These are phyloP conservation scores for Bathynomus jamesi DNA, from an alignment of 1,140 invertebrate species.

Conservation along the genomic window DNA sequence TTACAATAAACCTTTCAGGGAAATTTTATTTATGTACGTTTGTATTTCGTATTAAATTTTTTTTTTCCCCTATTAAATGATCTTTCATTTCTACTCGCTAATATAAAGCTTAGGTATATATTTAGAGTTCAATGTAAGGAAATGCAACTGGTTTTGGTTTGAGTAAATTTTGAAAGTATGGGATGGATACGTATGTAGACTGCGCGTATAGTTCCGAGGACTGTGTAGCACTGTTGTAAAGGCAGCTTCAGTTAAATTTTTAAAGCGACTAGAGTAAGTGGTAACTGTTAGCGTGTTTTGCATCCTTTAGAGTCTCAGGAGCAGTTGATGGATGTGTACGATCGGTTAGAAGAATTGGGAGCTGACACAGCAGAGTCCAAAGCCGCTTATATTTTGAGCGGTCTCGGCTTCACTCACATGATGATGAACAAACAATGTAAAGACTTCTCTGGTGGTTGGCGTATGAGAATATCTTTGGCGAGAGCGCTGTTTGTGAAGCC, in stretches of 20 bases:
- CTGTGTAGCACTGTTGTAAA: no score
- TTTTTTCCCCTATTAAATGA: no score
- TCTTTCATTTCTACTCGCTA: no score
- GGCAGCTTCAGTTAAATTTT: constrained; percentile 5
- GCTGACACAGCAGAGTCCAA: constrained; percentile 90
- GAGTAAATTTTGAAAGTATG: no score
- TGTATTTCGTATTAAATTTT: no score
- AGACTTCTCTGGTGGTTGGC: constrained; percentile 97
- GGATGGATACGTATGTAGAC: no score
- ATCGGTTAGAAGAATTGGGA: constrained; percentile 91
- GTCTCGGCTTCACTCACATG: constrained; percentile 88
- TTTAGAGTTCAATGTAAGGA: no score
- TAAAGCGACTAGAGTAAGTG: constrained; percentile 11
- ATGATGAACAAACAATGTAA: constrained; percentile 89
- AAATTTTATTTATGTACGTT: no score
- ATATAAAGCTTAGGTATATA: no score
- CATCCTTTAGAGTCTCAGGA: constrained; percentile 82
- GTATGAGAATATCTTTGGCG: constrained; percentile 99
- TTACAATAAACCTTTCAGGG: no score
- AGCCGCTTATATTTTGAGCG: constrained; percentile 88
- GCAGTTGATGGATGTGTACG: constrained; percentile 95
- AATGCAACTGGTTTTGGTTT: no score
- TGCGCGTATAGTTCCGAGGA: no score
- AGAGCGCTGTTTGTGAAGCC: constrained; percentile 50
- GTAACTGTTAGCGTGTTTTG: neutral